Percentiles rank a stretch among this genome's conserved stretches.
Conservation (phyloP, 2,113 vertebrate genomes). For the Syngnathus typhle region DNA sequence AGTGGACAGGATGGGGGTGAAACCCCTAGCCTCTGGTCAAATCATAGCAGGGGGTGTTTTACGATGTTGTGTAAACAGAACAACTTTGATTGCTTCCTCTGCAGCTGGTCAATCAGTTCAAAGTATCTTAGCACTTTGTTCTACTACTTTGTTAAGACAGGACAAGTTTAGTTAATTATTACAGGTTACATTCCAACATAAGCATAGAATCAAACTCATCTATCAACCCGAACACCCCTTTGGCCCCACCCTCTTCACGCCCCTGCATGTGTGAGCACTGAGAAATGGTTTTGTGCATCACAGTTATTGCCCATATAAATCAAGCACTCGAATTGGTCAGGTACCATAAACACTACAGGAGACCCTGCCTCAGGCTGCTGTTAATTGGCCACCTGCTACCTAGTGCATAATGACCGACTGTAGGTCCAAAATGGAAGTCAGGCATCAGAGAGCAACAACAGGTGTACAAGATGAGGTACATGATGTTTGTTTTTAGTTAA, state of each 20-base stretch:
- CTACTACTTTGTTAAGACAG: too few relatives aligned
- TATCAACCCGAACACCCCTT: too few relatives aligned
- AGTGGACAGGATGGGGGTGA: too few relatives aligned
- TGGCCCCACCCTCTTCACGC: neutral
- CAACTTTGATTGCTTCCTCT: too few relatives aligned
- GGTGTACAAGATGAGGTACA: conserved; percentile 29
- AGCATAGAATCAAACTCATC: too few relatives aligned
- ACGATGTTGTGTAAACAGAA: too few relatives aligned
- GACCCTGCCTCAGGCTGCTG: conserved; percentile 47
- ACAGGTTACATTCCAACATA: too few relatives aligned
- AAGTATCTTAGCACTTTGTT: too few relatives aligned
- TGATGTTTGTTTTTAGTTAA: neutral
- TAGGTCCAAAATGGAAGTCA: conserved; percentile 39
- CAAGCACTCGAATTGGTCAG: conserved; percentile 61
- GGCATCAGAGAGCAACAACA: conserved; percentile 42
- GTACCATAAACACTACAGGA: conserved; percentile 52
- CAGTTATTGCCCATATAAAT: conserved; percentile 56
- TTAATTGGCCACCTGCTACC: conserved; percentile 59
- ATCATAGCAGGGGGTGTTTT: too few relatives aligned
- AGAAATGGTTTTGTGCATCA: neutral
- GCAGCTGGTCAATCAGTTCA: too few relatives aligned
- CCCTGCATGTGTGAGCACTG: conserved; percentile 5
- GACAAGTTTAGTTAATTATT: too few relatives aligned
- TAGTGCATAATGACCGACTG: conserved; percentile 4
- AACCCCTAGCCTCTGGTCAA: too few relatives aligned